A percentile compares a stretch with the other conserved stretches of the same genome.
Conservation (phyloP, 2,113 vertebrate species). For the Dendrocopos noguchii region DNA sequence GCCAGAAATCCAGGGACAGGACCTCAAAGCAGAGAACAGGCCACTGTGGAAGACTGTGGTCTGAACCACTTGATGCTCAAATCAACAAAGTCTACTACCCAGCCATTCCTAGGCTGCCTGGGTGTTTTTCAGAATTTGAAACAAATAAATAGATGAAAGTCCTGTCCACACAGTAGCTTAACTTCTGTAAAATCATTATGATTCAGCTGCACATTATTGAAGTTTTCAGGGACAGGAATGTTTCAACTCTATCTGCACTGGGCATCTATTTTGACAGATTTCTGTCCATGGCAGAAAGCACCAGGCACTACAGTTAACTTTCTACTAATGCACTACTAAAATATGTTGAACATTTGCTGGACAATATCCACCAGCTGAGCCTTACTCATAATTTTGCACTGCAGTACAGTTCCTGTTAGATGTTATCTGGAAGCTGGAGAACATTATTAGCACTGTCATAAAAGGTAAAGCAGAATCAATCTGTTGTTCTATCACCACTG, state of each 20-base stretch:
- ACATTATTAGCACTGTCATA: conserved; percentile 60
- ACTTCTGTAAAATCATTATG: background rate
- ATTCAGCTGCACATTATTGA: background rate
- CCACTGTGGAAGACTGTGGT: conserved; percentile 82
- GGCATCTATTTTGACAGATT: background rate
- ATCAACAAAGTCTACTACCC: background rate
- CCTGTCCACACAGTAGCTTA: fast-evolving
- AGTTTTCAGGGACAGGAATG: background rate
- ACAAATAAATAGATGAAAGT: background rate
- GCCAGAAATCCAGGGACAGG: conserved; percentile 93
- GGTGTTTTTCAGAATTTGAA: background rate
- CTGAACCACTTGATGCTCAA: background rate
- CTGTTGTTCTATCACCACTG: conserved; percentile 51
- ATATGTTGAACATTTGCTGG: background rate
- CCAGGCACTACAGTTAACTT: background rate
- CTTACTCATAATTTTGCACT: conserved; percentile 14
- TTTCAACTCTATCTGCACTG: background rate
- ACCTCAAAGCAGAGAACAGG: conserved; percentile 95
- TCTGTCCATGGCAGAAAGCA: background rate
- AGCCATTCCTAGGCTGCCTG: background rate
- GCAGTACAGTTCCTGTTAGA: background rate
- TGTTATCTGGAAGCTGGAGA: conserved; percentile 25
- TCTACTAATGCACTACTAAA: background rate
- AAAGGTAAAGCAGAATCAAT: conserved; percentile 64
- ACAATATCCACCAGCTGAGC: conserved; percentile 19